A percentile compares a stretch with the other conserved stretches of the same genome.
These are phyloP conservation scores for Alcedo atthis DNA, from an alignment of 2,797 vertebrate genomes.

Conservation along the genomic window DNA sequence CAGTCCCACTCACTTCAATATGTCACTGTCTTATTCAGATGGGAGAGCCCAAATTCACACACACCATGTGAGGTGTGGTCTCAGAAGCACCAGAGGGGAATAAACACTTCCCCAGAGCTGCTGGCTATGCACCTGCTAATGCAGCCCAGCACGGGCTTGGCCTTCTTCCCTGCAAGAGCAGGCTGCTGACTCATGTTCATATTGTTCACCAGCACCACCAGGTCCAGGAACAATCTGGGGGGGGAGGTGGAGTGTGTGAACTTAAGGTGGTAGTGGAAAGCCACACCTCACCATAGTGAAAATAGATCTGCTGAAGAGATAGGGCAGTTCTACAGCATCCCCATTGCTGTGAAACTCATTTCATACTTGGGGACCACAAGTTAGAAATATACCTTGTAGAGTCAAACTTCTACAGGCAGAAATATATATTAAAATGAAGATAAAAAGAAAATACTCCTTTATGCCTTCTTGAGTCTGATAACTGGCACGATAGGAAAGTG, in stretches of 20 bases:
- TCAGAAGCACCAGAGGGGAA: slow-evolving; percentile 20
- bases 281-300: not conserved
- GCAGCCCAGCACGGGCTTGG: slow-evolving; percentile 28
- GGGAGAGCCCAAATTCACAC: not conserved
- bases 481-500: not conserved
- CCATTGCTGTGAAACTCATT: not conserved
- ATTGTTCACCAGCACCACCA: slow-evolving; percentile 1
- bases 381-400: not conserved
- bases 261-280: not conserved
- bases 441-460: not conserved
- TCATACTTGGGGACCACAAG: not conserved
- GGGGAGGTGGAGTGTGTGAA: too few species aligned
- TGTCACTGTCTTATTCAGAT: not conserved
- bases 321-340: not conserved
- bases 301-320: not conserved
- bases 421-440: not conserved
- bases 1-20: not conserved
- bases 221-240: not conserved
- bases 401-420: not conserved
- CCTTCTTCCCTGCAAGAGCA: slow-evolving; percentile 5
- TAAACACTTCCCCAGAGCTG: not conserved
- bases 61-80: not conserved
- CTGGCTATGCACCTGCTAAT: not conserved
- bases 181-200: slow-evolving; percentile 22
- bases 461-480: not conserved